Evolutionary conservation across 1,140 invertebrate genomes (phyloP).

Genomic region (Zophobas morio): DNA sequence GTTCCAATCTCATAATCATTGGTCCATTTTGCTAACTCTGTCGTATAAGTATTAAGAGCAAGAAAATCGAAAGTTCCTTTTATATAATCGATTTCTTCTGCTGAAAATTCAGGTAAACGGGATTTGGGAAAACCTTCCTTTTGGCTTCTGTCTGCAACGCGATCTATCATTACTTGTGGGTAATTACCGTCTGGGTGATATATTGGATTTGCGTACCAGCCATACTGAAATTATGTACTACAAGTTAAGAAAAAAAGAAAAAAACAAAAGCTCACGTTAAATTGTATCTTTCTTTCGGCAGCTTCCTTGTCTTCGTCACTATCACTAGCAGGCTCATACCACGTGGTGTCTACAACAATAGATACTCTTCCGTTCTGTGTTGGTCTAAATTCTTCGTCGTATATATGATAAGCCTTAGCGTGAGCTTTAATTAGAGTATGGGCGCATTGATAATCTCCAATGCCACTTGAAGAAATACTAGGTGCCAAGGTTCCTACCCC

Average conservation of each 20-base stretch:
- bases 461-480: conserved; percentile 32
- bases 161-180: conserved; percentile 73
- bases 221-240: conserved; percentile 67
- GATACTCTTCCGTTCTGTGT: conserved; percentile 56
- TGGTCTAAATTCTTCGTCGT: conserved; percentile 39
- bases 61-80: conserved; percentile 59
- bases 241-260: neutral
- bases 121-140: conserved; percentile 74
- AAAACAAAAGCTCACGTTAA: neutral
- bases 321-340: too few relatives aligned
- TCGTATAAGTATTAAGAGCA: conserved; percentile 66
- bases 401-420: conserved; percentile 55
- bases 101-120: conserved; percentile 75
- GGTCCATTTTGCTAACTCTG: conserved; percentile 69
- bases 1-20: conserved; percentile 70
- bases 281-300: neutral
- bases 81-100: conserved; percentile 72
- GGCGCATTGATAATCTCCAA: conserved; percentile 56
- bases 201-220: conserved; percentile 74
- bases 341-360: too few relatives aligned
- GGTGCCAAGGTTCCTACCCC: too few relatives aligned
- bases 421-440: conserved; percentile 58
- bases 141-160: conserved; percentile 61
- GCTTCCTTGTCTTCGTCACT: too few relatives aligned
- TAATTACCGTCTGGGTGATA: conserved; percentile 75